phyloP scores from a whole-genome alignment of 1,140 invertebrate species.

The Agrilus planipennis region DNA sequence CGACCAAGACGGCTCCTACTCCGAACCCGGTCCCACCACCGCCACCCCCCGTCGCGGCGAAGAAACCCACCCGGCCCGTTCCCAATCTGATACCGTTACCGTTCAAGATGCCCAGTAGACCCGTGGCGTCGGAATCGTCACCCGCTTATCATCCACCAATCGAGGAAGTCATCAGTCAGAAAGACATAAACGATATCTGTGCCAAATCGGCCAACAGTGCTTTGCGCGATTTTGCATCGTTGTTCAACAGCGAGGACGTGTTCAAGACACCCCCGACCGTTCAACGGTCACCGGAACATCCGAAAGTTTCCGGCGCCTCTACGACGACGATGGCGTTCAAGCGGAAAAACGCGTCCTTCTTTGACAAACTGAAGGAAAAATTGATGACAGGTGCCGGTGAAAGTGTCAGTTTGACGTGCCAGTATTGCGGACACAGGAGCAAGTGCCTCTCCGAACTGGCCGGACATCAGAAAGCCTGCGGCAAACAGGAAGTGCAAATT shows the following conservation, averaged over 20 bases:
- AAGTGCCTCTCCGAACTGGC: slow-evolving; percentile 74
- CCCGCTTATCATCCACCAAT: slow-evolving; percentile 1
- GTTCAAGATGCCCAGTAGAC: slow-evolving; percentile 20
- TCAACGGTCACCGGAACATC: not conserved
- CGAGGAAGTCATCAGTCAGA: slow-evolving; percentile 30
- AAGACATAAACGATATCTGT: slow-evolving; percentile 36
- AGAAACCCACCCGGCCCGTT: slow-evolving; percentile 46
- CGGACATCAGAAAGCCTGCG: slow-evolving; percentile 59
- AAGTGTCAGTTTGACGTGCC: slow-evolving; percentile 50
- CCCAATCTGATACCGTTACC: slow-evolving; percentile 59
- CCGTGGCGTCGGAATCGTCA: slow-evolving; percentile 1
- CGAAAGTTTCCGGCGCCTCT: too few relatives aligned
- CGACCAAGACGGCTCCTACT: too few relatives aligned
- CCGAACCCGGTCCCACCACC: too few relatives aligned
- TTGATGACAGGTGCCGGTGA: slow-evolving; percentile 41
- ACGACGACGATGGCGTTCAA: too few relatives aligned
- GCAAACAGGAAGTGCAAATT: slow-evolving; percentile 36
- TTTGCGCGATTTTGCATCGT: slow-evolving; percentile 38
- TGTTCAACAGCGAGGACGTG: slow-evolving; percentile 37
- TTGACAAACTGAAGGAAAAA: slow-evolving; percentile 69
- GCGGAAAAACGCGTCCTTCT: slow-evolving; percentile 66
- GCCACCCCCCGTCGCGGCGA: slow-evolving; percentile 29
- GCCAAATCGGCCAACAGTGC: slow-evolving; percentile 34
- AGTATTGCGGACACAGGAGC: slow-evolving; percentile 63
- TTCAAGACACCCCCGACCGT: slow-evolving; percentile 17